phyloP scores from a whole-genome alignment of 2,113 vertebrate species.

The Paramisgurnus dabryanus region DNA sequence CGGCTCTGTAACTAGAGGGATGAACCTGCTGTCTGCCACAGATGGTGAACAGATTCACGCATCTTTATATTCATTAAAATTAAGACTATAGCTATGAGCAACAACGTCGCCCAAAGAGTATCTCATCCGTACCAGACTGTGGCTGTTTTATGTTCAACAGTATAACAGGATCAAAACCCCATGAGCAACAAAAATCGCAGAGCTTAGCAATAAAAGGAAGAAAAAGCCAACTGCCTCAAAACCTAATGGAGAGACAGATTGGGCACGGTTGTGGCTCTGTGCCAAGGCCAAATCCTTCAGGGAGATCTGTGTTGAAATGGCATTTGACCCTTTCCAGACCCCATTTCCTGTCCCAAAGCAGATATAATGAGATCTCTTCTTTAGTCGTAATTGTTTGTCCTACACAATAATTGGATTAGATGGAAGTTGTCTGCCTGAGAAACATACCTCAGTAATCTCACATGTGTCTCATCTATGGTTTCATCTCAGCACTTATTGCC shows the following conservation, averaged over 20 bases:
- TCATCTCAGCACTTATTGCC: too few relatives aligned
- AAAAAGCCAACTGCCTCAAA: background rate
- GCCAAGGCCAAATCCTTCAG: background rate
- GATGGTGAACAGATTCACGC: slow-evolving; percentile 27
- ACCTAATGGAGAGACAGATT: slow-evolving; percentile 15
- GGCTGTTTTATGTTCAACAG: slow-evolving; percentile 26
- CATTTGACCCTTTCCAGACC: slow-evolving; percentile 4
- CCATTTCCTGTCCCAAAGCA: background rate
- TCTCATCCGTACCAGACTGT: slow-evolving; percentile 24
- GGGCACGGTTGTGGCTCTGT: background rate
- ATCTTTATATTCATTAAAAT: slow-evolving; percentile 39
- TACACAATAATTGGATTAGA: too few relatives aligned
- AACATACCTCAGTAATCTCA: too few relatives aligned
- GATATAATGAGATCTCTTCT: too few relatives aligned
- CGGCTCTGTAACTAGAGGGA: slow-evolving; percentile 1
- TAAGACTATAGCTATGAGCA: slow-evolving; percentile 28
- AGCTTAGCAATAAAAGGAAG: background rate
- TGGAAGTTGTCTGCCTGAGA: too few relatives aligned
- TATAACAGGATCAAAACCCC: slow-evolving; percentile 29
- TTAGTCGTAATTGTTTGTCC: too few relatives aligned
- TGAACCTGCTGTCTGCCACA: slow-evolving; percentile 29
- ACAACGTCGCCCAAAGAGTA: slow-evolving; percentile 14
- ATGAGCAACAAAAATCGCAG: background rate
- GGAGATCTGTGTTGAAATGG: slow-evolving; percentile 1
- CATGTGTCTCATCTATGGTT: too few relatives aligned